Conservation (phyloP, 2,888 invertebrate genomes). For the Agapetus fuscipes region DNA sequence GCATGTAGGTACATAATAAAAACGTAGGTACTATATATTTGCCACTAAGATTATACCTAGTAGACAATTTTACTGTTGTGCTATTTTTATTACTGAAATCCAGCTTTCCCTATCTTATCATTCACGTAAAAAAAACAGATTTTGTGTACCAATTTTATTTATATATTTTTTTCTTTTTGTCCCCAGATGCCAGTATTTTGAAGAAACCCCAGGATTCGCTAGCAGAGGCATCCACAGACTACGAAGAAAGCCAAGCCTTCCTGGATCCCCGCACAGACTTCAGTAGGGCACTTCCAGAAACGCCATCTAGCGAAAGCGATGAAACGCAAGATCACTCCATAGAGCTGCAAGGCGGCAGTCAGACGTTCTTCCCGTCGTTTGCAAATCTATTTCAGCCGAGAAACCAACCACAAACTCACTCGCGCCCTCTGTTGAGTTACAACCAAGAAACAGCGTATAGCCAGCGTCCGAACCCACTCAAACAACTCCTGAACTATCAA, state of each 20-base stretch:
- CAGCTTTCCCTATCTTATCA: no score
- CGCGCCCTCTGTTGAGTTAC: conserved; percentile 49
- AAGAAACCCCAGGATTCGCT: conserved; percentile 30
- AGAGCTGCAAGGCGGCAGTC: conserved; percentile 47
- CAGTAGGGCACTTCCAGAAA: conserved; percentile 22
- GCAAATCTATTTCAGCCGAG: conserved; percentile 54
- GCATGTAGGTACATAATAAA: no score
- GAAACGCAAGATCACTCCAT: conserved; percentile 39
- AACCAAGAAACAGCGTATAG: conserved; percentile 52
- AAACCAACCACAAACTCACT: conserved; percentile 49
- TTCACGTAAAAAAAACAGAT: no score
- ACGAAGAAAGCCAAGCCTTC: conserved; percentile 36
- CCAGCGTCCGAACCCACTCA: conserved; percentile 46
- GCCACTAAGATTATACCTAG: no score
- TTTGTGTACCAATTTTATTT: no score
- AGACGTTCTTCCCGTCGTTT: conserved; percentile 72
- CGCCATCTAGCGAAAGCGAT: conserved; percentile 13
- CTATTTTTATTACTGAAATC: no score
- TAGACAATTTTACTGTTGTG: no score
- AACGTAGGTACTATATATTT: no score
- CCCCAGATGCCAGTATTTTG: no score
- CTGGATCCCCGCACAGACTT: conserved; percentile 31
- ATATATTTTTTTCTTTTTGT: no score
- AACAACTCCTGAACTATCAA: conserved; percentile 33
- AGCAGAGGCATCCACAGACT: conserved; percentile 32